phyloP scores from a whole-genome alignment of 2,797 vertebrate genomes.

The Xenopus petersii region DNA sequence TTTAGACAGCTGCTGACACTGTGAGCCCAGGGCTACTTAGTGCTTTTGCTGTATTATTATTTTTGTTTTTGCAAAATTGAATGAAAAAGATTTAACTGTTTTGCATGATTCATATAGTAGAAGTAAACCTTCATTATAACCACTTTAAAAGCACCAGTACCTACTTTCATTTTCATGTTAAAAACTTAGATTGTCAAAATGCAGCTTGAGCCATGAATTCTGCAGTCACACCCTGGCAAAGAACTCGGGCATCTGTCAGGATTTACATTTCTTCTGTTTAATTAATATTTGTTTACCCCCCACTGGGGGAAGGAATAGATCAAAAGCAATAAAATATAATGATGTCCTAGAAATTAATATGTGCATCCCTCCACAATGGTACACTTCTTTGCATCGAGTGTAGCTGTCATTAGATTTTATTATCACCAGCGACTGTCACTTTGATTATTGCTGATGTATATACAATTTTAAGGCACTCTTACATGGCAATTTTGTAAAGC shows the following conservation, averaged over 20 bases:
- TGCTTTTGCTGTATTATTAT: not conserved
- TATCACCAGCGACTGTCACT: not conserved
- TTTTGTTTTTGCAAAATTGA: slow-evolving; percentile 6
- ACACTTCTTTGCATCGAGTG: not conserved
- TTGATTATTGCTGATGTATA: not conserved
- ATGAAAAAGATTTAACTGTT: not conserved
- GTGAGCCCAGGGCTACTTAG: slow-evolving; percentile 16
- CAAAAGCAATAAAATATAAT: not conserved
- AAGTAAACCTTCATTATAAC: not conserved
- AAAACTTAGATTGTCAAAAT: not conserved
- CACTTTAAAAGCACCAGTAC: not conserved
- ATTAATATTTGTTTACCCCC: not conserved
- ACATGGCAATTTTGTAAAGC: not conserved
- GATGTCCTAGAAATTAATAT: not conserved
- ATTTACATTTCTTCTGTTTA: not conserved
- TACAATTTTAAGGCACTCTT: not conserved
- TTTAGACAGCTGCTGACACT: slow-evolving; percentile 8
- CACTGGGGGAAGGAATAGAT: not conserved
- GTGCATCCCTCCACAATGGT: not conserved
- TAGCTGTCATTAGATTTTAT: not conserved
- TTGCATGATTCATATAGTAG: not conserved
- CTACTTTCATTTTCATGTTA: not conserved
- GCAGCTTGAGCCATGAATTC: not conserved
- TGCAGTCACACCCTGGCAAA: not conserved
- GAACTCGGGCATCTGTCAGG: not conserved